phyloP scores from a whole-genome alignment of 2,888 invertebrate species.

The Xestia rhomboidea region DNA sequence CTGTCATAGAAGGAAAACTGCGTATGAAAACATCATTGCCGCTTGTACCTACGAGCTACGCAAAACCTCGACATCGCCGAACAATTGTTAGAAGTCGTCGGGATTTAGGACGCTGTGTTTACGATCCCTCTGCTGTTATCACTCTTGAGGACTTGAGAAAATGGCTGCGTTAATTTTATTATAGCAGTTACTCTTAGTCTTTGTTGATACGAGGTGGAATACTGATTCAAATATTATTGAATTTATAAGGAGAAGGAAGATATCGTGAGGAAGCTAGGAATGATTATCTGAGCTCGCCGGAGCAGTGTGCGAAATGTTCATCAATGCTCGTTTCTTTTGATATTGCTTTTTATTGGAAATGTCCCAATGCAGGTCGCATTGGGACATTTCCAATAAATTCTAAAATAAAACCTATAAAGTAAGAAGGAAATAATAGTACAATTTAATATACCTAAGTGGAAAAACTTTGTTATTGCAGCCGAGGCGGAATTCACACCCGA shows the following conservation, averaged over 20 bases:
- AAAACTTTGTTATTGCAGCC: too few species aligned
- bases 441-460: too few species aligned
- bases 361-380: too few species aligned
- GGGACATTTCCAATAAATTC: not conserved
- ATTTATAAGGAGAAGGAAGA: not conserved
- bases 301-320: not conserved
- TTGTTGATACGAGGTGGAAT: slow-evolving; percentile 1
- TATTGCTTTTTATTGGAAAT: not conserved
- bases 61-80: slow-evolving; percentile 41
- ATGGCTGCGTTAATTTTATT: slow-evolving; percentile 45
- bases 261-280: not conserved
- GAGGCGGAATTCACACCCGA: too few species aligned
- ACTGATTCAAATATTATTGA: not conserved
- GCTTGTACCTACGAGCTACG: slow-evolving; percentile 23
- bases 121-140: slow-evolving; percentile 53
- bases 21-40: slow-evolving; percentile 19
- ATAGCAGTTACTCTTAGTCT: slow-evolving; percentile 15
- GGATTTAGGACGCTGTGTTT: slow-evolving; percentile 56
- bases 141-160: slow-evolving; percentile 38
- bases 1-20: slow-evolving; percentile 28
- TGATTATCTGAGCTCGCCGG: not conserved
- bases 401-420: not conserved
- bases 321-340: not conserved
- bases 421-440: not conserved
- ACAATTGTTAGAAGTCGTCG: slow-evolving; percentile 53